Evolutionary conservation across 1,140 invertebrate species (phyloP), one percentile per base, ranked within the genome.

Genomic region (Acromyrmex heyeri): DNA sequence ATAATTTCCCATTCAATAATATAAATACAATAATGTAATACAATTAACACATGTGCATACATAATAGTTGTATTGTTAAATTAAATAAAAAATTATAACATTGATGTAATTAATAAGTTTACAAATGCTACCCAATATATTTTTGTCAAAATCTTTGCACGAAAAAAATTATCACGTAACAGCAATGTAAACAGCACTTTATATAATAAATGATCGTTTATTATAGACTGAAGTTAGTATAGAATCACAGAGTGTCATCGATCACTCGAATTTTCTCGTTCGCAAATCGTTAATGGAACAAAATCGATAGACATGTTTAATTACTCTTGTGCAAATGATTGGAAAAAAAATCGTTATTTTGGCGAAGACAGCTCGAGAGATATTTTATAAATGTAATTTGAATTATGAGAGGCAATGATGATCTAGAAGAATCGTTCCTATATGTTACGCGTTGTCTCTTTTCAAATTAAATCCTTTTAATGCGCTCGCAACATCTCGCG

Each of bases 231-330:
- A 83, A 83, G 27, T 61, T 38, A 24, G 44, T 24, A 2, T 21
- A 7, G 14, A 48, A 73, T 73, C 7, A 53, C 38, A n/a, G 10
- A 16, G 10, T 4, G 12, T 69, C 14, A 18, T 73, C 69, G 55
- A 75, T 83, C 27, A 10, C 69, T 83, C 55, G 69, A 83, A 61
- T 30, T 59, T 18, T 61, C 21, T 50, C 14, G 10, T 73, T 27
- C 48, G 6, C 16, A 21, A 73, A 62, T 55, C 24, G 3, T 14
- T 12, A 69, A 30, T 61, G 44, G 55, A 75, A 34, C 27, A 73
- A 70, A 73, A 82, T 61, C 55, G 79, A 48, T 14, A 48, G 38
- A 61, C 48, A 83, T 12, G n/a, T 83, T 73, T 82, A 59, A 72
- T 79, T 59, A 73, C 14, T 72, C 8, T 72, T 30, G 21, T 59